Base-by-base conservation (phyloP, 2,888 invertebrate genomes). In the Heteropelma amictum region DNA sequence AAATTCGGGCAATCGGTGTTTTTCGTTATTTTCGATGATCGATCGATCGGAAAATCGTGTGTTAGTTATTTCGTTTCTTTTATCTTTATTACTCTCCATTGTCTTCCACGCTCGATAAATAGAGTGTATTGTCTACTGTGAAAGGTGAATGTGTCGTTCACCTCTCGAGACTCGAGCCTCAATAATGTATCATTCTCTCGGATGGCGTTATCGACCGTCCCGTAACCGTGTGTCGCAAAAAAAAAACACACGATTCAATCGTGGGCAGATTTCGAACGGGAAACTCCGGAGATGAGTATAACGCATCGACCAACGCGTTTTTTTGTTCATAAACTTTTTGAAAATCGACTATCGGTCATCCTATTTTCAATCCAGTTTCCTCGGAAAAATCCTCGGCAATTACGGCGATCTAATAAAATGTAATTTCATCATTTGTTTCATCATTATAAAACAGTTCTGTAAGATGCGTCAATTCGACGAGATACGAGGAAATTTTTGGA, bases 141-240 rank as follows among this genome's bases (percentile, higher is more conserved):
- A 45, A 3, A 54, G 70, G 17, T 21, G 26, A 35, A 56, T 53
- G 26, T 69, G 73, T 69, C 69, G 53, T 74, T 74, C 35, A 69
- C 73, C 73, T 40, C 40, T 33, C 17, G 47, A 10, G 35, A 35
- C 21, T 14, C 14, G 49, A 5, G 28, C 23, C 49, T 69, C 45
- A 64, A 74, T 74, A 74, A 74, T 60, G 21, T 45, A 69, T 64
- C 53, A 21, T 64, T 38, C 63, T 28, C 38, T 64, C 26, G 33
- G 45, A 58, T 53, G 69, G 40, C 4, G n/a, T 54, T 64, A 74
- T 69, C 73, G 69, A 74, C 53, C 53, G 58, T 12, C 7, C 14
- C 17, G 23, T 35, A 38, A 26, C 53, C 6, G 8, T 19, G 45
- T 21, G 58, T 35, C 45, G 53, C 6, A 45, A 30, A 45, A 64